phyloP scores from a whole-genome alignment of 2,113 vertebrate genomes.

The Monarcha castaneiventris region DNA sequence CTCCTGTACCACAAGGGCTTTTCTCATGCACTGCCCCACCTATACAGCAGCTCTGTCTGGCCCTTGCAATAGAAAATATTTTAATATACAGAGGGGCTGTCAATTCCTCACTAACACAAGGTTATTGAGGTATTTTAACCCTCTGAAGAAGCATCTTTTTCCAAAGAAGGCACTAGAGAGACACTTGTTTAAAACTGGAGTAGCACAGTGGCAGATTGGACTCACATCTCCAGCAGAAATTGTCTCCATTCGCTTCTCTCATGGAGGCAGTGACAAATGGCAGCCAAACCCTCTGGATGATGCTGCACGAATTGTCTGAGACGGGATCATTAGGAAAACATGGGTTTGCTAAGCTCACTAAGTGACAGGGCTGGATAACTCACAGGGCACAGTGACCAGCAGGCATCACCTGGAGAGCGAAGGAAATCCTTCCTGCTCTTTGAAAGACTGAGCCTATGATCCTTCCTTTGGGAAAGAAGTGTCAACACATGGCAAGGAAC shows the following conservation, averaged over 20 bases:
- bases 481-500: background rate
- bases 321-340: background rate
- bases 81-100: background rate
- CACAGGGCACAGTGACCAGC: fast-evolving
- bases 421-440: background rate
- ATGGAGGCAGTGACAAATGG: background rate
- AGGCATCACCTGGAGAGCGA: background rate
- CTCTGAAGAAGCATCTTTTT: background rate
- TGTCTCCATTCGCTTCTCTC: background rate
- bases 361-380: background rate
- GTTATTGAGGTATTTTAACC: background rate
- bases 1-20: background rate
- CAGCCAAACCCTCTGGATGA: background rate
- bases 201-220: background rate
- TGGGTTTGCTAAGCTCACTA: background rate
- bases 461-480: background rate
- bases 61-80: background rate
- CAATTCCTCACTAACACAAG: background rate
- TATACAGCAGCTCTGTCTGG: background rate
- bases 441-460: background rate
- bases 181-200: background rate
- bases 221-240: background rate
- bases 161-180: background rate
- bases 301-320: background rate
- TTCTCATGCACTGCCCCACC: background rate